Conservation (phyloP, 2,113 vertebrate genomes). For the Oreocharis arfaki region DNA sequence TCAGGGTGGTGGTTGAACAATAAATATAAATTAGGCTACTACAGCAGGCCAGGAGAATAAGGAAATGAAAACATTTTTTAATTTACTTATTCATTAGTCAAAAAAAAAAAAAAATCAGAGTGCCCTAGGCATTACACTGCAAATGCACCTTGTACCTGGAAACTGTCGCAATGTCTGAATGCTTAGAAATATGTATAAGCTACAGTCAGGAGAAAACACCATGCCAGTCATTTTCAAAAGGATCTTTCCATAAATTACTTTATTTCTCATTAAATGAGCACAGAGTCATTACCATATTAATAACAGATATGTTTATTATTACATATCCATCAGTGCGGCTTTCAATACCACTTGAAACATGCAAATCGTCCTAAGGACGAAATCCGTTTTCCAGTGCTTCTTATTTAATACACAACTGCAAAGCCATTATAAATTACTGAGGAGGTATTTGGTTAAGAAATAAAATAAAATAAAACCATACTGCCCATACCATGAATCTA, state of each 20-base stretch:
- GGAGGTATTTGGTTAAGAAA: constrained; percentile 92
- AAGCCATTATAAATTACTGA: constrained; percentile 88
- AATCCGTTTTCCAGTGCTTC: constrained; percentile 98
- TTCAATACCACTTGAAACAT: constrained; percentile 95
- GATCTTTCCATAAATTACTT: constrained; percentile 80
- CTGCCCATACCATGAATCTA: constrained; percentile 71
- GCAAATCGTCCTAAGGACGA: constrained; percentile 90
- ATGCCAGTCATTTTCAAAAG: constrained; percentile 70
- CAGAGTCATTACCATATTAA: constrained; percentile 81
- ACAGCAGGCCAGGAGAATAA: not conserved
- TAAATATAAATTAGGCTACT: not conserved
- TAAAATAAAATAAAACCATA: constrained; percentile 78
- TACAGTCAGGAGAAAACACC: constrained; percentile 68
- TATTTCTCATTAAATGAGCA: constrained; percentile 83
- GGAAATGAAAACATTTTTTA: not conserved
- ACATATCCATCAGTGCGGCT: constrained; percentile 98
- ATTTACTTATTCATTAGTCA: not conserved
- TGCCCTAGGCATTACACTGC: not conserved
- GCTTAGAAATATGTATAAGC: not conserved
- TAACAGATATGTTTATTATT: constrained; percentile 99
- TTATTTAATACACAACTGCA: constrained; percentile 89
- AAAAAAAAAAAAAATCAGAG: not conserved
- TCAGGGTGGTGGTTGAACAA: not conserved
- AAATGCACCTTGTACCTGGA: not conserved
- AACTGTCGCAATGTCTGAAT: not conserved